phyloP scores from a whole-genome alignment of 2,888 invertebrate species.

The Hydroisotoma schaefferi region DNA sequence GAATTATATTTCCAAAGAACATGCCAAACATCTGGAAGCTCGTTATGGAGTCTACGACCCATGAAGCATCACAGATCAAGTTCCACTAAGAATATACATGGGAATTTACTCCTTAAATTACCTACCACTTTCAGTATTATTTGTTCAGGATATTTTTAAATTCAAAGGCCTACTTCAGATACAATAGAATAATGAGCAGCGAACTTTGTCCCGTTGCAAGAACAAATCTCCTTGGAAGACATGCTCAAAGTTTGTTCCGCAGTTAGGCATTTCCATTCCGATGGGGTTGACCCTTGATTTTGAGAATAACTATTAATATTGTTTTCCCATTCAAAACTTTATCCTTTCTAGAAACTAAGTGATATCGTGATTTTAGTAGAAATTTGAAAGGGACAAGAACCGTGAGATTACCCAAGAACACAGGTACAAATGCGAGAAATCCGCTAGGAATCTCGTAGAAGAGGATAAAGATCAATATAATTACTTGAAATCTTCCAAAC shows the following conservation, averaged over 20 bases:
- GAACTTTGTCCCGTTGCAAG: slow-evolving; percentile 31
- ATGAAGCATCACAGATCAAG: slow-evolving; percentile 38
- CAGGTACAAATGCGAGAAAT: slow-evolving; percentile 35
- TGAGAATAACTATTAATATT: too few relatives aligned
- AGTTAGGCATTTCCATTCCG: slow-evolving; percentile 34
- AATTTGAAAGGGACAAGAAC: too few relatives aligned
- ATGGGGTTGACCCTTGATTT: slow-evolving; percentile 13
- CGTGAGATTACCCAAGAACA: slow-evolving; percentile 35
- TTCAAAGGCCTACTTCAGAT: slow-evolving; percentile 26
- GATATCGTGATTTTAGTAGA: background rate
- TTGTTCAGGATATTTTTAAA: background rate
- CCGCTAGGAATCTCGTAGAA: slow-evolving; percentile 43
- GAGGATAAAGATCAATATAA: slow-evolving; percentile 35
- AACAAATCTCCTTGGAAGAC: slow-evolving; percentile 34
- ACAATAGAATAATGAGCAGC: slow-evolving; percentile 33
- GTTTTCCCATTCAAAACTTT: too few relatives aligned
- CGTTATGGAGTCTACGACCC: slow-evolving; percentile 42
- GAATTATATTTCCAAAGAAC: slow-evolving; percentile 42
- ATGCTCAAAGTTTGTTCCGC: slow-evolving; percentile 13
- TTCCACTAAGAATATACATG: slow-evolving; percentile 28
- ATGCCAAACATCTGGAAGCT: slow-evolving; percentile 45
- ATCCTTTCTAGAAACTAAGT: background rate
- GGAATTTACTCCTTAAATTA: background rate
- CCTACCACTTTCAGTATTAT: background rate
- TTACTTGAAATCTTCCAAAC: slow-evolving; percentile 36